Evolutionary conservation across 2,888 invertebrate genomes (phyloP).

Genomic region (Drosophila prostipennis): DNA sequence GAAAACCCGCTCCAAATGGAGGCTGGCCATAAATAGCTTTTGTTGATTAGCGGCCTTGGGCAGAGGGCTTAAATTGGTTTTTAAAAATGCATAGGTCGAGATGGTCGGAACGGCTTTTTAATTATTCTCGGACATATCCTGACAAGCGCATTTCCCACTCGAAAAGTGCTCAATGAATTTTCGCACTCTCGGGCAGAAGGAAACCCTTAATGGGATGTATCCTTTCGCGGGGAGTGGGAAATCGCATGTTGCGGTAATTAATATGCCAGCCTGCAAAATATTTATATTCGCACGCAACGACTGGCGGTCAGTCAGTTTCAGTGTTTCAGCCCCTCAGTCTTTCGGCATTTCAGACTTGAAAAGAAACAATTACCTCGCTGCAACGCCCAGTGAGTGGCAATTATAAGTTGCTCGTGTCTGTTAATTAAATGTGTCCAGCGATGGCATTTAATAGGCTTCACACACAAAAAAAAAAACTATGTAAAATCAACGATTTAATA

Average conservation of each 20-base stretch:
- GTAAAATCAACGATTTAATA: too few species aligned
- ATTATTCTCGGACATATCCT: slow-evolving; percentile 16
- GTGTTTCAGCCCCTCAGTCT: slow-evolving; percentile 8
- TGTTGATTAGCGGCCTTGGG: slow-evolving; percentile 57
- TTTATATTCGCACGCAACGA: slow-evolving; percentile 60
- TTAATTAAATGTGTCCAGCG: slow-evolving; percentile 80
- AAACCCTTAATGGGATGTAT: slow-evolving; percentile 4
- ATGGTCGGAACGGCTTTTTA: slow-evolving; percentile 3
- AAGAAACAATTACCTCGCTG: slow-evolving; percentile 49
- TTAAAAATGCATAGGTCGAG: slow-evolving; percentile 30
- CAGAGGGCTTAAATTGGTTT: slow-evolving; percentile 53
- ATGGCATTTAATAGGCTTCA: slow-evolving; percentile 79
- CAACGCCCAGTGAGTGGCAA: slow-evolving; percentile 50
- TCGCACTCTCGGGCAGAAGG: slow-evolving; percentile 10
- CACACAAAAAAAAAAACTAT: too few species aligned
- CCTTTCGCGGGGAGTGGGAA: slow-evolving; percentile 1
- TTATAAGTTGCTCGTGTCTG: slow-evolving; percentile 79
- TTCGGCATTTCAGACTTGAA: slow-evolving; percentile 16
- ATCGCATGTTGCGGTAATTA: slow-evolving; percentile 67
- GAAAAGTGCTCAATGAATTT: slow-evolving; percentile 16
- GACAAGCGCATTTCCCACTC: slow-evolving; percentile 20
- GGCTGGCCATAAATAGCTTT: slow-evolving; percentile 54
- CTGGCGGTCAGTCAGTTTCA: slow-evolving; percentile 24
- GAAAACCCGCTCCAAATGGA: slow-evolving; percentile 22
- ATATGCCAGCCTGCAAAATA: slow-evolving; percentile 63